Evolutionary conservation across 2,888 invertebrate genomes (phyloP).

Genomic region (Emmelina monodactyla): DNA sequence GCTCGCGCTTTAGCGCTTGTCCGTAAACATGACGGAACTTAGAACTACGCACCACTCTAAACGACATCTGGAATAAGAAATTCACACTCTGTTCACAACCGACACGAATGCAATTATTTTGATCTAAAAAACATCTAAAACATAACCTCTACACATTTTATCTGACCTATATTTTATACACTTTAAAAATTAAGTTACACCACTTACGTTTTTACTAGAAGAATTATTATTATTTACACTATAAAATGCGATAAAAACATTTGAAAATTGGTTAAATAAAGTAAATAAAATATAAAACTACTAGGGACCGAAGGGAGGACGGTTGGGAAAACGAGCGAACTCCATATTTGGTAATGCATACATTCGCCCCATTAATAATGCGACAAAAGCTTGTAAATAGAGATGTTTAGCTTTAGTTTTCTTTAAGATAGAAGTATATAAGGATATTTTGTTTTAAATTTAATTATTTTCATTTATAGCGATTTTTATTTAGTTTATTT

Average conservation of each 20-base stretch:
- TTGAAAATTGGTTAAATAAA: constrained; percentile 45
- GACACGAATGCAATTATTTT: too few species aligned
- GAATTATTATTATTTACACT: constrained; percentile 44
- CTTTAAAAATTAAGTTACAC: constrained; percentile 27
- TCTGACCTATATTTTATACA: constrained; percentile 64
- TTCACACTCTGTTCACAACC: too few species aligned
- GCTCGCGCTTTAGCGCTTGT: constrained; percentile 90
- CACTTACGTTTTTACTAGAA: constrained; percentile 51
- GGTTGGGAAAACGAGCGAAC: constrained; percentile 70
- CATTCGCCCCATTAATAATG: constrained; percentile 50
- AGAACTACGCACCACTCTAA: constrained; percentile 95
- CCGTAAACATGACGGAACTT: constrained; percentile 97
- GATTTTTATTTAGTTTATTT: too few species aligned
- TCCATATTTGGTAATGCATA: constrained; percentile 75
- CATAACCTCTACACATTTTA: constrained; percentile 55
- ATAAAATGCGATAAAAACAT: constrained; percentile 57
- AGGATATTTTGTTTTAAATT: too few species aligned
- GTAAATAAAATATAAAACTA: constrained; percentile 61
- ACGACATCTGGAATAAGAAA: constrained; percentile 79
- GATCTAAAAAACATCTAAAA: constrained; percentile 36
- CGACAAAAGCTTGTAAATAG: too few species aligned
- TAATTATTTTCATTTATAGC: too few species aligned
- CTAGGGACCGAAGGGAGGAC: constrained; percentile 65
- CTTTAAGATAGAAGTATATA: too few species aligned
- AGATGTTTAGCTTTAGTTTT: too few species aligned